Conservation (phyloP, 2,888 invertebrate species). For the Metellina segmentata region DNA sequence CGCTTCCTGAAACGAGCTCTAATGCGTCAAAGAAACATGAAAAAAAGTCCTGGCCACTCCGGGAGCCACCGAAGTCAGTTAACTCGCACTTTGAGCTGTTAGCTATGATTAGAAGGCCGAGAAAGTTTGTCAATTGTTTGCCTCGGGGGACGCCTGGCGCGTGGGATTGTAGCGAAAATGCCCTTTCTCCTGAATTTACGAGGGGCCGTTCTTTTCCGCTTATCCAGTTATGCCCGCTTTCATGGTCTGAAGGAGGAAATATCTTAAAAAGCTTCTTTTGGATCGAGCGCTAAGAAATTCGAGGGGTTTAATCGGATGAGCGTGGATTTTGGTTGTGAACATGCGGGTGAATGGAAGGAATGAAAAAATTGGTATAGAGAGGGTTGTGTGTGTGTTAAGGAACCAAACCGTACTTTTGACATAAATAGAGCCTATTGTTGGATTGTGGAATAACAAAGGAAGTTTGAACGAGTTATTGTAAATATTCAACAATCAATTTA, state of each 20-base stretch:
- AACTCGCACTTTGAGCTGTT: conserved; percentile 39
- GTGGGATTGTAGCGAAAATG: neutral
- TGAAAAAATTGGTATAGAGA: neutral
- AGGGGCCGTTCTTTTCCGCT: neutral
- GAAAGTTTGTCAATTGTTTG: conserved; percentile 57
- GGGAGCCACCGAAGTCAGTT: conserved; percentile 14
- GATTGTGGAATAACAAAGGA: no score
- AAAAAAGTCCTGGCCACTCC: neutral
- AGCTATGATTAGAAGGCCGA: conserved; percentile 59
- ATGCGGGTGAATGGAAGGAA: neutral
- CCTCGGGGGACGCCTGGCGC: conserved; percentile 10
- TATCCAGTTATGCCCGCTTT: neutral
- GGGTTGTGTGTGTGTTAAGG: no score
- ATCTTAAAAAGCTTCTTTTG: no score
- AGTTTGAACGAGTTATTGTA: no score
- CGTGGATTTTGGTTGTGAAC: neutral
- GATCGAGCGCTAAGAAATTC: neutral
- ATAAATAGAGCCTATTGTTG: no score
- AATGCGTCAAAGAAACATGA: conserved; percentile 41
- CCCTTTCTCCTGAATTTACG: conserved; percentile 39
- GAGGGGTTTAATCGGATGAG: neutral
- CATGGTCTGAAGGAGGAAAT: no score
- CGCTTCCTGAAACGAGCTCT: conserved; percentile 9
- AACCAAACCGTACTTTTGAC: no score
- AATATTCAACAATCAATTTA: no score